Percentiles rank a stretch among this genome's conserved stretches.
Conservation (phyloP, 2,888 invertebrate genomes). For the Eumacrocentrus americanus region DNA sequence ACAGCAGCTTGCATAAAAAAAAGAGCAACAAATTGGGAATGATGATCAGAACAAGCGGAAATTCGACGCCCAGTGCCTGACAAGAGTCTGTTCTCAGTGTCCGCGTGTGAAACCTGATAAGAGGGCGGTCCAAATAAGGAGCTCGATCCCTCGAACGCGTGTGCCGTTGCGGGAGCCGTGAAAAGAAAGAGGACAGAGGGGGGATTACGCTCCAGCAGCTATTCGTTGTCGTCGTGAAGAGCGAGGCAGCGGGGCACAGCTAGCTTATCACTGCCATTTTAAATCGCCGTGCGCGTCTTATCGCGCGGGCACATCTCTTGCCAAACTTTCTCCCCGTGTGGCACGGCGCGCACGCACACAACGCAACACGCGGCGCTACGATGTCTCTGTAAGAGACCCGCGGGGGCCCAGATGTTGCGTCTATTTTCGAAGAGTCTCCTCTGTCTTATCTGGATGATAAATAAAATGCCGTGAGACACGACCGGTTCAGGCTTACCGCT, state of each 20-base stretch:
- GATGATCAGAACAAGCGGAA: slow-evolving; percentile 10
- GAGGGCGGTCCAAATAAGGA: slow-evolving; percentile 61
- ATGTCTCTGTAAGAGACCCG: slow-evolving; percentile 31
- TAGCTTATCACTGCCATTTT: slow-evolving; percentile 60
- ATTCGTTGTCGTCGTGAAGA: neutral
- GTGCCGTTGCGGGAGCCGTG: slow-evolving; percentile 27
- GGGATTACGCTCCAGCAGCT: slow-evolving; percentile 8
- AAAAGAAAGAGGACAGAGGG: slow-evolving; percentile 30
- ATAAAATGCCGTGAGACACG: neutral
- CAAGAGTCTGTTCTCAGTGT: slow-evolving; percentile 36
- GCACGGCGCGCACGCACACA: slow-evolving; percentile 28
- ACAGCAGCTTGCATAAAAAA: too few relatives aligned
- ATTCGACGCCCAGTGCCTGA: slow-evolving; percentile 30
- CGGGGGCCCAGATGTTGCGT: slow-evolving; percentile 45
- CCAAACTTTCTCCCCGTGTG: slow-evolving; percentile 45
- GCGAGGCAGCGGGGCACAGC: slow-evolving; percentile 18
- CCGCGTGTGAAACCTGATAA: slow-evolving; percentile 61
- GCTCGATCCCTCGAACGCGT: slow-evolving; percentile 42
- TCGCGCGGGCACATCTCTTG: slow-evolving; percentile 60
- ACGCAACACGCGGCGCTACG: slow-evolving; percentile 13
- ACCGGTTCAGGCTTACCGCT: slow-evolving; percentile 48
- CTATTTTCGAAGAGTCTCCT: slow-evolving; percentile 38
- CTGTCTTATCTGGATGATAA: slow-evolving; percentile 3
- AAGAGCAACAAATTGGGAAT: too few relatives aligned
- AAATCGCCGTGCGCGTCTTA: slow-evolving; percentile 55